A percentile compares a stretch with the other conserved stretches of the same genome.
phyloP scores from a whole-genome alignment of 2,113 vertebrate genomes.

The Phylloscopus trochilus region DNA sequence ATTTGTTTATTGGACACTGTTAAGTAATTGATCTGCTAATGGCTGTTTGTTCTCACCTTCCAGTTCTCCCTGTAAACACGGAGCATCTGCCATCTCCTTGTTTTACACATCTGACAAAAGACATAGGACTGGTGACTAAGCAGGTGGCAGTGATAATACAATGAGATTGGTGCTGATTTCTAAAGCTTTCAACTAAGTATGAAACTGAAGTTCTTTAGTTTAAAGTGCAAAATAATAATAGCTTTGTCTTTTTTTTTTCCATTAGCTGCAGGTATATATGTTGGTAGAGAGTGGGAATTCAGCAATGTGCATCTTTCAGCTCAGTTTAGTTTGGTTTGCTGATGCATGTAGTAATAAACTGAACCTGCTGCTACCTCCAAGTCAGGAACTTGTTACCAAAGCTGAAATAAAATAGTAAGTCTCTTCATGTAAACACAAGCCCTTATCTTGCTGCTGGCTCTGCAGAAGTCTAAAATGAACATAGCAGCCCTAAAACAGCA shows the following conservation, averaged over 20 bases:
- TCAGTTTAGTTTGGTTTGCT: slow-evolving; percentile 36
- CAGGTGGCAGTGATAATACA: slow-evolving; percentile 9
- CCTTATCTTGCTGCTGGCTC: background rate
- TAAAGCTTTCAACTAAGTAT: slow-evolving; percentile 38
- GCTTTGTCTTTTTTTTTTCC: slow-evolving; percentile 13
- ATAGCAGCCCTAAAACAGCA: background rate
- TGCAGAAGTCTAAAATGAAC: background rate
- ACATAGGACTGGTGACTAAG: slow-evolving; percentile 30
- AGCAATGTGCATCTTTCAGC: background rate
- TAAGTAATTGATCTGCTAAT: slow-evolving; percentile 41
- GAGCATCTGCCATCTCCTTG: background rate
- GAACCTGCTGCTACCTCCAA: slow-evolving; percentile 52
- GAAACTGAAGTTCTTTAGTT: slow-evolving; percentile 35
- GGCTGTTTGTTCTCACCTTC: background rate
- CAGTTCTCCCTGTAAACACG: background rate
- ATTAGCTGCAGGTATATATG: background rate
- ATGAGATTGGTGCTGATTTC: slow-evolving; percentile 46
- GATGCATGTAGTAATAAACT: slow-evolving; percentile 23
- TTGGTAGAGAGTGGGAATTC: slow-evolving; percentile 31
- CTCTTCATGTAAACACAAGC: background rate
- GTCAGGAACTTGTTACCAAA: slow-evolving; percentile 49
- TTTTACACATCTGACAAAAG: background rate
- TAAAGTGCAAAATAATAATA: slow-evolving; percentile 5
- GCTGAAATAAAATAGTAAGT: background rate
- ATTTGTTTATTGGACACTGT: slow-evolving; percentile 4